Percentiles rank a stretch among this genome's conserved stretches.
phyloP scores from a whole-genome alignment of 2,113 vertebrate species.

The Elephas maximus region DNA sequence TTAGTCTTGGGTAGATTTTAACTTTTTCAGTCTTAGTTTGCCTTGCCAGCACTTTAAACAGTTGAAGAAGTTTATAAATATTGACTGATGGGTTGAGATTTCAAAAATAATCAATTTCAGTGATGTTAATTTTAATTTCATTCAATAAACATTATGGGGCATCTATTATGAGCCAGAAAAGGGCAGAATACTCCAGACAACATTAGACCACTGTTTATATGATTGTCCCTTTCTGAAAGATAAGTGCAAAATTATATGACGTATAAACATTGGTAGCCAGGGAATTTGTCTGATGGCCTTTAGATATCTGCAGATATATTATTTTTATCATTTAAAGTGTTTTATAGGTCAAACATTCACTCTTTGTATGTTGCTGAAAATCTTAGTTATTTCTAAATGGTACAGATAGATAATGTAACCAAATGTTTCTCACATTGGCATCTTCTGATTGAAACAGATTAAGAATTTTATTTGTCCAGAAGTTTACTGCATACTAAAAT shows the following conservation, averaged over 20 bases:
- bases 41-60: not conserved
- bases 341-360: not conserved
- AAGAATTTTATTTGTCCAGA: not conserved
- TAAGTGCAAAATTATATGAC: not conserved
- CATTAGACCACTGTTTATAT: not conserved
- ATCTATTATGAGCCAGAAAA: not conserved
- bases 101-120: not conserved
- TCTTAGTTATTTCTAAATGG: not conserved
- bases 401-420: not conserved
- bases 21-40: not conserved
- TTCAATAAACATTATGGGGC: not conserved
- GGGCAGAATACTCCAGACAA: not conserved
- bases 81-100: not conserved
- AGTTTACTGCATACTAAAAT: not conserved
- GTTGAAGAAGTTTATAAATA: not conserved
- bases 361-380: not conserved
- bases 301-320: not conserved
- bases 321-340: not conserved
- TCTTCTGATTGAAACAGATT: not conserved
- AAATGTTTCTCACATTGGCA: not conserved
- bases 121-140: not conserved
- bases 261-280: not conserved
- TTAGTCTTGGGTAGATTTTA: not conserved
- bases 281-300: not conserved
- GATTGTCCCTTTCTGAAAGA: not conserved